Evolutionary conservation across 2,888 invertebrate species (phyloP).

Genomic region (Fragum whitleyi): DNA sequence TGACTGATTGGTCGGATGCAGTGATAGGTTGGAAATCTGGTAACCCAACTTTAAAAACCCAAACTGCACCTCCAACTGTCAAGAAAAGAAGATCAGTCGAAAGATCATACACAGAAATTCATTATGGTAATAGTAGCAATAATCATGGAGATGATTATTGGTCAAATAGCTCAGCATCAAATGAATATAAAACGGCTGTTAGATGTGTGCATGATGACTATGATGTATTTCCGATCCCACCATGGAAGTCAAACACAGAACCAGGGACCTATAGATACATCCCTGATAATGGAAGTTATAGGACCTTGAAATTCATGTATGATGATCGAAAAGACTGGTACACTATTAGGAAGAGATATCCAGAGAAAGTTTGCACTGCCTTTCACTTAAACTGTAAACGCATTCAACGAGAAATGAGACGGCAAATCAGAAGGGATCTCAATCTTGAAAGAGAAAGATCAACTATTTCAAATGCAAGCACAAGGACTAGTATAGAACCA

Average conservation of each 20-base stretch:
- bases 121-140: conserved; percentile 40
- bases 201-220: conserved; percentile 74
- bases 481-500: conserved; percentile 30
- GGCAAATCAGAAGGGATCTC: conserved; percentile 71
- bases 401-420: conserved; percentile 73
- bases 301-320: conserved; percentile 74
- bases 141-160: conserved; percentile 56
- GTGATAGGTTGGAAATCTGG: conserved; percentile 72
- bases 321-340: conserved; percentile 72
- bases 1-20: conserved; percentile 72
- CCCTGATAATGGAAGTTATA: conserved; percentile 78
- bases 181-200: conserved; percentile 54
- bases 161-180: conserved; percentile 48
- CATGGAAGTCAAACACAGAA: conserved; percentile 80
- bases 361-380: conserved; percentile 67
- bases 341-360: conserved; percentile 63
- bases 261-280: conserved; percentile 80
- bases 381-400: conserved; percentile 70
- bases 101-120: conserved; percentile 52
- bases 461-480: conserved; percentile 37
- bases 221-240: conserved; percentile 61
- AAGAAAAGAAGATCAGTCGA: conserved; percentile 59
- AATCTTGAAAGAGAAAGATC: conserved; percentile 45
- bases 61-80: conserved; percentile 39
- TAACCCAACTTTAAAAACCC: conserved; percentile 53